Evolutionary conservation across 2,797 vertebrate genomes (phyloP), one percentile per base, ranked within the genome.

Genomic region (Phrynocephalus forsythii): DNA sequence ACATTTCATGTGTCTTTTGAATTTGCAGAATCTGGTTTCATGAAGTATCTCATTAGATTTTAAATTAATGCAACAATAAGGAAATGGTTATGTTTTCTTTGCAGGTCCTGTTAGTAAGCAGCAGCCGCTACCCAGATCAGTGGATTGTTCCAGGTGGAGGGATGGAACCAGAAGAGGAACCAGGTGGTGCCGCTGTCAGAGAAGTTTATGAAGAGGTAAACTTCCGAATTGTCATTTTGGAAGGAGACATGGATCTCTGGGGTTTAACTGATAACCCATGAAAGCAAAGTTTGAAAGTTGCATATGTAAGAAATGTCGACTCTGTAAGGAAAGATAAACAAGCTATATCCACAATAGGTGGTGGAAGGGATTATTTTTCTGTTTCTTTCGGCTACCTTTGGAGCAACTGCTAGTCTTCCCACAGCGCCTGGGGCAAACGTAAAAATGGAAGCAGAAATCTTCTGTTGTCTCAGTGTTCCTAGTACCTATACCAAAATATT

Each of bases 141-240:
- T 99, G 99, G 99, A 99, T 99, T 87, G 99, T 99, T 60, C 99
- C 99, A 0, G 99, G 99, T 89, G 99, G 99, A 89, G 99, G 99
- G 83, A 99, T 99, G 99, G 99, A 99, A 95, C 99, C 99, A 0
- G 98, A 99, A 92, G 99, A 99, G 91, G 99, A 99, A 92, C 99
- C 99, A 0, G 98, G 98, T 1, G 98, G 98, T 0, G 99, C 99
- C 5, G 99, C 99, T 0, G 97, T 99, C 83, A 97, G 99, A 94
- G 99, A 99, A 88, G 99, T 99, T 30, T 99, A 99, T 89, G 99
- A 99, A 95, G 99, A 99, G 98, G 99, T 99, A 95, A 98, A 48
- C 0, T 84, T 83, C 18, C 71, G 1, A 60, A 73, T 9, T 76
- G 60, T n/a, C 44, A 28, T n/a, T 67, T 85, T 83, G 63, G 60